phyloP scores from a whole-genome alignment of 2,797 vertebrate genomes.

The Heliangelus exortis region DNA sequence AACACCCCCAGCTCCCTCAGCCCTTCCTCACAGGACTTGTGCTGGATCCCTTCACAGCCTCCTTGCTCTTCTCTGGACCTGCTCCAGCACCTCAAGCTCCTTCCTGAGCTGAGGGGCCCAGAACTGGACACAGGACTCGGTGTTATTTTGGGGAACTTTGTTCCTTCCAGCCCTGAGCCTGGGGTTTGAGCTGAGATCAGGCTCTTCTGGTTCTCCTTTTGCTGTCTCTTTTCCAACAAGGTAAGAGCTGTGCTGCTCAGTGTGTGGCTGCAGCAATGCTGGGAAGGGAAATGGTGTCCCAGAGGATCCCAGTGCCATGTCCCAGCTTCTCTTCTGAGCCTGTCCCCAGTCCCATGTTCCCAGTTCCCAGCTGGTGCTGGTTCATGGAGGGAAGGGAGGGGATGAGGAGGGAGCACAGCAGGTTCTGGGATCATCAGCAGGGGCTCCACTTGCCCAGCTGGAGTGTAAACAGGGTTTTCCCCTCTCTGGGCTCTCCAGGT shows the following conservation, averaged over 20 bases:
- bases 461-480: not conserved
- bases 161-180: not conserved
- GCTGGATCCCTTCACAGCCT: no score
- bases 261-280: not conserved
- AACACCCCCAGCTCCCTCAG: no score
- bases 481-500: not conserved
- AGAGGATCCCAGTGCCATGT: not conserved
- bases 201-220: not conserved
- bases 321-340: not conserved
- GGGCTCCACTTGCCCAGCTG: not conserved
- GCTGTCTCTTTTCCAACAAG: not conserved
- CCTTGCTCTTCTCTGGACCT: no score
- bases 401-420: slow-evolving; percentile 32
- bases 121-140: no score
- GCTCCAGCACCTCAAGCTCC: no score
- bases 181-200: not conserved
- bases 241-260: not conserved
- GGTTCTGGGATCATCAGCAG: not conserved
- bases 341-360: not conserved
- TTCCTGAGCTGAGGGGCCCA: no score
- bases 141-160: not conserved
- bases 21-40: no score
- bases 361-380: not conserved
- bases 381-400: not conserved
- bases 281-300: not conserved